Conservation (phyloP, 2,797 vertebrate genomes). For the Danio choprae region DNA sequence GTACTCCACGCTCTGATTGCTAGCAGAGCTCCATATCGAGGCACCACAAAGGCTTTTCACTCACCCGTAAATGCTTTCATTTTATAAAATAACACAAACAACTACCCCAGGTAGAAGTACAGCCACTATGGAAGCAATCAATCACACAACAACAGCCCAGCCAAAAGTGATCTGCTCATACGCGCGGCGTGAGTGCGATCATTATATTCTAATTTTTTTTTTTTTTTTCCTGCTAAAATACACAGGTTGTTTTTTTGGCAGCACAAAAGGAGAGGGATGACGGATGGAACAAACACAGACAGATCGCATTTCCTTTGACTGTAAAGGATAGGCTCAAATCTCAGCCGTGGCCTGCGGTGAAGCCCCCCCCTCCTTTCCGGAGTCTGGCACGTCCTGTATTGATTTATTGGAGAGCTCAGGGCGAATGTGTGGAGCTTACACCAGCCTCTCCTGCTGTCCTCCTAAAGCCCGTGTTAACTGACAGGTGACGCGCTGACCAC, state of each 20-base stretch:
- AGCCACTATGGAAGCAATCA: constrained; percentile 18
- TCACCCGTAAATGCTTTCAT: constrained; percentile 1
- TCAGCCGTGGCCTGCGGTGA: constrained; percentile 7
- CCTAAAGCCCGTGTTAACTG: constrained; percentile 25
- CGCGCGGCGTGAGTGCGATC: not conserved
- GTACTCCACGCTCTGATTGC: not conserved
- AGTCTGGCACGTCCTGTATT: constrained; percentile 24
- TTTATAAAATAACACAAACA: constrained; percentile 37
- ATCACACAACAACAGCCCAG: constrained; percentile 21
- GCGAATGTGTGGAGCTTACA: constrained; percentile 20
- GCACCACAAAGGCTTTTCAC: not conserved
- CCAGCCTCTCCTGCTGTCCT: not conserved
- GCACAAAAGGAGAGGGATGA: not conserved
- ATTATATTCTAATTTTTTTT: constrained; percentile 37
- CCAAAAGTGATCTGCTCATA: constrained; percentile 5
- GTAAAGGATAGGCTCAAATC: constrained; percentile 33
- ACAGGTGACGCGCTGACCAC: constrained; percentile 10
- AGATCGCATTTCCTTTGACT: constrained; percentile 34
- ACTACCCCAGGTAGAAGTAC: constrained; percentile 34
- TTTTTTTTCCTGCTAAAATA: constrained; percentile 25
- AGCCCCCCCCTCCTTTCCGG: not conserved
- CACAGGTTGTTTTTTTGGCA: constrained; percentile 13
- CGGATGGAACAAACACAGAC: constrained; percentile 16
- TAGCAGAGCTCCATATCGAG: not conserved
- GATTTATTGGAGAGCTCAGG: constrained; percentile 42